Conservation (phyloP, 1,140 invertebrate genomes). For the Rhysida immarginata region DNA sequence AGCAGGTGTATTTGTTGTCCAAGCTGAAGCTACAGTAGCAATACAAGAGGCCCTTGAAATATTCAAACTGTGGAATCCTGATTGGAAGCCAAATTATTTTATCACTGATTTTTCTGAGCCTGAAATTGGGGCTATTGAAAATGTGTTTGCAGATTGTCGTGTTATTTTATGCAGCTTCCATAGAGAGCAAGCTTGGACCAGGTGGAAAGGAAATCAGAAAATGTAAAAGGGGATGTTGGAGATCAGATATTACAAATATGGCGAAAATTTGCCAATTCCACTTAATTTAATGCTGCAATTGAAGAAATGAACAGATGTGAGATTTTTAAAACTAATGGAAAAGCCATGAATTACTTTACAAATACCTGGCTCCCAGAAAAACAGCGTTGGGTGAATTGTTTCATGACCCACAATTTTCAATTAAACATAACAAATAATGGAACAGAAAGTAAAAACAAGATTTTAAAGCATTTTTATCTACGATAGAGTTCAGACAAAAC, state of each 20-base stretch:
- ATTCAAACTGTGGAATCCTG: neutral
- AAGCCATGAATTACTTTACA: neutral
- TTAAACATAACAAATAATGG: neutral
- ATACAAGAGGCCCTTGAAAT: neutral
- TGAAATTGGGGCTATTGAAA: neutral
- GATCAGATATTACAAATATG: neutral
- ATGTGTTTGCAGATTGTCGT: neutral
- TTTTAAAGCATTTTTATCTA: neutral
- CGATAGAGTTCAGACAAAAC: neutral
- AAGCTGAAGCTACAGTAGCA: neutral
- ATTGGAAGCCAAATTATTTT: neutral
- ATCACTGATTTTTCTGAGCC: neutral
- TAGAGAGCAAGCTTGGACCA: neutral
- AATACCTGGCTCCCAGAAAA: neutral
- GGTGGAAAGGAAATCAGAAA: neutral
- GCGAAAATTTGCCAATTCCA: neutral
- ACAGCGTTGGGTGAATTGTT: neutral
- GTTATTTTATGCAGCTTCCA: neutral
- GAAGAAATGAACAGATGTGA: neutral
- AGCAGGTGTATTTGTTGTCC: neutral
- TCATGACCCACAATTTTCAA: neutral
- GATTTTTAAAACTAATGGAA: neutral
- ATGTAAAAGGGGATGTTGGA: neutral
- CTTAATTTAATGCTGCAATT: neutral
- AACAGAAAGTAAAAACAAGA: neutral